Evolutionary conservation across 2,888 invertebrate genomes (phyloP).

Genomic region (Pogonocherus hispidulus): DNA sequence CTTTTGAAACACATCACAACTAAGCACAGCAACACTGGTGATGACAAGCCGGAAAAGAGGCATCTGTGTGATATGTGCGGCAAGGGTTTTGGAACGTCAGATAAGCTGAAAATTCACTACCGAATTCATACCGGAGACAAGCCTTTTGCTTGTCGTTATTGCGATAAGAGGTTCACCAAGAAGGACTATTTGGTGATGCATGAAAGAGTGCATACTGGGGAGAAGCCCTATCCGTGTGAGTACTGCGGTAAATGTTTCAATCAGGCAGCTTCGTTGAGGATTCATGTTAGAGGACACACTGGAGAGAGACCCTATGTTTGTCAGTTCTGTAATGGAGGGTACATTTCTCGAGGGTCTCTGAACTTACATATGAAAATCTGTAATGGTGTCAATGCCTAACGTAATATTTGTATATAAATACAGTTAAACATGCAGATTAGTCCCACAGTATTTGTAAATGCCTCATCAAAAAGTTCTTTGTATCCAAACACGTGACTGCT

Average conservation of each 20-base stretch:
- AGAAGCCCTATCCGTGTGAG: conserved; percentile 64
- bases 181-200: conserved; percentile 63
- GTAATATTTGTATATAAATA: neutral
- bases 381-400: conserved; percentile 45
- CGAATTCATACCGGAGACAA: conserved; percentile 60
- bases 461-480: too few relatives aligned
- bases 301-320: conserved; percentile 63
- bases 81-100: conserved; percentile 58
- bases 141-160: conserved; percentile 59
- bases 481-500: too few relatives aligned
- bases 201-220: conserved; percentile 64
- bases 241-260: conserved; percentile 64
- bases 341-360: conserved; percentile 58
- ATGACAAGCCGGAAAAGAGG: conserved; percentile 50
- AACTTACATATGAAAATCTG: conserved; percentile 60
- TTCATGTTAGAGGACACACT: conserved; percentile 61
- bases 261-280: conserved; percentile 58
- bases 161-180: conserved; percentile 61
- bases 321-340: conserved; percentile 59
- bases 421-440: neutral
- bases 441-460: neutral
- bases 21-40: conserved; percentile 57
- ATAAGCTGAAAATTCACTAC: conserved; percentile 59
- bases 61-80: conserved; percentile 62
- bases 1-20: conserved; percentile 69